Base-by-base conservation (phyloP, 2,797 vertebrate genomes). In the Poecilia wingei region DNA sequence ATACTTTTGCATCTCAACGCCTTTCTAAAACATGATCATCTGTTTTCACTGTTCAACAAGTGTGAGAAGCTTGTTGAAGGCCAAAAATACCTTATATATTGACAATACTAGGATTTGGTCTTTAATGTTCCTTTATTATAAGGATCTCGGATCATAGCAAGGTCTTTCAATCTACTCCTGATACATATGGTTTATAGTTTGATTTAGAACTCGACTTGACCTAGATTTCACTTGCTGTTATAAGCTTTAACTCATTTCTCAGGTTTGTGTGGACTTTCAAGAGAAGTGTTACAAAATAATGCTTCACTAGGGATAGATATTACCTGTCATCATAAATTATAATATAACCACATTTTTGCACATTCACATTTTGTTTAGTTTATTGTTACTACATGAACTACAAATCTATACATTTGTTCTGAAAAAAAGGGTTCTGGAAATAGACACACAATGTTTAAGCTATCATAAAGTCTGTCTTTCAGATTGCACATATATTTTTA, bases 401-500 rank as follows among this genome's bases (percentile, higher is more conserved):
- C 36, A 75, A 57, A 75, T 47, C 20, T 41, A 68, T 5, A 43
- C 2, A 43, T 43, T n/a, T 43, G 39, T 43, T 51, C 16, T 31
- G 1, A 61, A 55, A 28, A 76, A 79, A 51, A 22, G 5, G 51
- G 25, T 0, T 43, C n/a, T 39, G 71, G 18, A 39, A 39, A 16
- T 13, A 39, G 45, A 79, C 47, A 49, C 1, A 59, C 13, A 74
- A 45, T 5, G 6, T 36, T 1, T 41, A 18, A 79, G 18, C 75
- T n/a, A 43, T 66, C 70, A 55, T 68, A 66, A 59, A n/a, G 33
- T 59, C 68, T 70, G 55, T 41, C 18, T 81, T 82, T 75, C 45
- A 61, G 75, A 25, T 72, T 55, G 55, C 75, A 78, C 76, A 59
- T 80, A 78, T 74, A 74, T 77, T 83, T 82, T 83, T 86, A 87